A percentile compares a stretch with the other conserved stretches of the same genome.
These are phyloP conservation scores for Aphis gossypii DNA, from an alignment of 1,140 invertebrate species.

Conservation along the genomic window DNA sequence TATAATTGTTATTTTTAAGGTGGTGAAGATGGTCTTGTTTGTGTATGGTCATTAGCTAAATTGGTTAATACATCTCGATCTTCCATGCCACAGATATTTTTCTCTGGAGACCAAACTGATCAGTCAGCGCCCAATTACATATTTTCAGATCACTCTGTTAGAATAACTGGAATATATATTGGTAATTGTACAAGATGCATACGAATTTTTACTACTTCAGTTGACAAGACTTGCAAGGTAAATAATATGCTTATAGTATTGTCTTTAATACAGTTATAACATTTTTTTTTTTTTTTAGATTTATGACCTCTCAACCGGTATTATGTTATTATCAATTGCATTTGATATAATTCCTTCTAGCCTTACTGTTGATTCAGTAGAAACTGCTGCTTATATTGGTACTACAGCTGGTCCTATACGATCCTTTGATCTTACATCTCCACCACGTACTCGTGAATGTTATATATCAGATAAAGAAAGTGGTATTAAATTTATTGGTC, in stretches of 20 bases:
- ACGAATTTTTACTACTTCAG: slow-evolving; percentile 77
- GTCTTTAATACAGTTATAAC: neutral
- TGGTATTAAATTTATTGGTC: slow-evolving; percentile 68
- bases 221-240: slow-evolving; percentile 79
- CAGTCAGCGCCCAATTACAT: slow-evolving; percentile 71
- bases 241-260: neutral
- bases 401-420: slow-evolving; percentile 74
- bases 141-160: slow-evolving; percentile 77
- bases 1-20: slow-evolving; percentile 63
- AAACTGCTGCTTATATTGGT: slow-evolving; percentile 79
- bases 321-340: slow-evolving; percentile 74
- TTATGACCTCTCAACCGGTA: slow-evolving; percentile 76
- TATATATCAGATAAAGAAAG: slow-evolving; percentile 66
- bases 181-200: slow-evolving; percentile 69
- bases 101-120: slow-evolving; percentile 66
- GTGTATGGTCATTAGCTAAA: slow-evolving; percentile 71
- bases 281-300: slow-evolving; percentile 64
- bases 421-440: slow-evolving; percentile 72
- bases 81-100: slow-evolving; percentile 62
- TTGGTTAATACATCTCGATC: slow-evolving; percentile 57
- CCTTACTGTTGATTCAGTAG: slow-evolving; percentile 74
- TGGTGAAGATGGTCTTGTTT: slow-evolving; percentile 84
- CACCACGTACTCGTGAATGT: slow-evolving; percentile 73
- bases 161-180: slow-evolving; percentile 66
- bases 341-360: slow-evolving; percentile 76